These are phyloP conservation scores for Stomorhina lunata DNA, from an alignment of 2,888 invertebrate species.

Conservation along the genomic window DNA sequence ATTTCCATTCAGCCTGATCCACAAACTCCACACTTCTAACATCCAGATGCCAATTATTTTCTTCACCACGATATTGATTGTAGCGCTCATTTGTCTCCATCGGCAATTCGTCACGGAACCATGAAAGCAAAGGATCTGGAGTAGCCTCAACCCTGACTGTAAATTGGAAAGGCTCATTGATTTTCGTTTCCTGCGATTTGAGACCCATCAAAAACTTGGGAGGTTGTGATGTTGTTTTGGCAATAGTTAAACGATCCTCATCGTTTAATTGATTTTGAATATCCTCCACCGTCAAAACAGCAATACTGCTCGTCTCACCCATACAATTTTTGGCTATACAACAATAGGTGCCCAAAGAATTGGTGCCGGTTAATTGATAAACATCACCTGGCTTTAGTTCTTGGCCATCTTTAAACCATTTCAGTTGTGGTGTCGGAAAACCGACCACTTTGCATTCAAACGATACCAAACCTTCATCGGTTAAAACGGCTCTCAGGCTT, in stretches of 20 bases:
- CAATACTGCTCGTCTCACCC: conserved; percentile 93
- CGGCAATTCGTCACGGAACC: conserved; percentile 93
- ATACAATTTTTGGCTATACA: conserved; percentile 94
- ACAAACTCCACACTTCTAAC: conserved; percentile 88
- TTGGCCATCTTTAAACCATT: conserved; percentile 96
- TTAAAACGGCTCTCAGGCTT: conserved; percentile 91
- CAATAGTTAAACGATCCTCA: conserved; percentile 85
- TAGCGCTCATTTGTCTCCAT: conserved; percentile 87
- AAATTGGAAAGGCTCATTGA: conserved; percentile 90
- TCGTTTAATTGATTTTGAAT: conserved; percentile 94
- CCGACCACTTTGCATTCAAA: conserved; percentile 97
- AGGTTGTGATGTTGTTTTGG: conserved; percentile 87
- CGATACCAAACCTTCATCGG: conserved; percentile 94
- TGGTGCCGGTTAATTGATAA: conserved; percentile 93
- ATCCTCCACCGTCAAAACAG: conserved; percentile 93
- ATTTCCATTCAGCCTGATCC: conserved; percentile 96
- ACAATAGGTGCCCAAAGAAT: conserved; percentile 93
- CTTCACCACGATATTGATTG: conserved; percentile 84
- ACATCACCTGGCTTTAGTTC: conserved; percentile 95
- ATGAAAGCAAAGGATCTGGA: conserved; percentile 89
- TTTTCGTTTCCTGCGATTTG: conserved; percentile 90
- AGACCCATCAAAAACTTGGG: conserved; percentile 91
- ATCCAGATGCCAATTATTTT: conserved; percentile 87
- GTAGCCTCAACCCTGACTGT: conserved; percentile 90
- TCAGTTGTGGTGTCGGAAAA: conserved; percentile 91